A percentile compares a stretch with the other conserved stretches of the same genome.
Conservation (phyloP, 2,888 invertebrate species). For the Petrolisthes cinctipes region DNA sequence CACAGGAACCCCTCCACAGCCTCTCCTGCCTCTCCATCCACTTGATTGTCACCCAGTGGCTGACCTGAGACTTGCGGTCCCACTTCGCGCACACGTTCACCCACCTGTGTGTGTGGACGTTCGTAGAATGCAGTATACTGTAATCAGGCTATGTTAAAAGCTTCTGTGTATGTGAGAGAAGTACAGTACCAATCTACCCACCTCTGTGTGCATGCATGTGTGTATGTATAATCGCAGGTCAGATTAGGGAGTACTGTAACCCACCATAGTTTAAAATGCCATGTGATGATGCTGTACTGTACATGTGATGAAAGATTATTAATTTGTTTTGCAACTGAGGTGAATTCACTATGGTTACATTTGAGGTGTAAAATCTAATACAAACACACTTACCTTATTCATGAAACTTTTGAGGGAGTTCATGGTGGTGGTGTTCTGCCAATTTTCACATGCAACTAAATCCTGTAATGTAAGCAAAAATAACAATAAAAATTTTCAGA, state of each 20-base stretch:
- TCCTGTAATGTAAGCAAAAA: too few relatives aligned
- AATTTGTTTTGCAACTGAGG: not conserved
- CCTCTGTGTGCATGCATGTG: too few relatives aligned
- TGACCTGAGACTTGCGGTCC: slow-evolving; percentile 38
- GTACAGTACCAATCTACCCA: too few relatives aligned
- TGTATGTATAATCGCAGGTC: too few relatives aligned
- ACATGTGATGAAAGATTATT: too few relatives aligned
- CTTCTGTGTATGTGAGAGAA: not conserved
- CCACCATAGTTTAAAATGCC: too few relatives aligned
- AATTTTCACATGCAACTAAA: too few relatives aligned
- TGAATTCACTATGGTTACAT: not conserved
- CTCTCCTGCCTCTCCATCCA: slow-evolving; percentile 18
- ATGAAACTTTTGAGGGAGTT: slow-evolving; percentile 62
- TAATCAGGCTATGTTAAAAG: not conserved
- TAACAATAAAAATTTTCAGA: too few relatives aligned
- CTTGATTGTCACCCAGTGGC: slow-evolving; percentile 19
- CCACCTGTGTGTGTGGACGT: slow-evolving; percentile 43
- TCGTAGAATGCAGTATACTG: not conserved
- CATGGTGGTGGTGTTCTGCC: slow-evolving; percentile 33
- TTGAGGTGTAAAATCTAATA: too few relatives aligned
- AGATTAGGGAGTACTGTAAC: too few relatives aligned
- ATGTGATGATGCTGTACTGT: too few relatives aligned
- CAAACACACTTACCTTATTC: slow-evolving; percentile 46
- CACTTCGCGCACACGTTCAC: slow-evolving; percentile 58
- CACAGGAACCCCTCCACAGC: slow-evolving; percentile 72